Base-by-base conservation (phyloP, 2,888 invertebrate species). In the Cabera pusaria region DNA sequence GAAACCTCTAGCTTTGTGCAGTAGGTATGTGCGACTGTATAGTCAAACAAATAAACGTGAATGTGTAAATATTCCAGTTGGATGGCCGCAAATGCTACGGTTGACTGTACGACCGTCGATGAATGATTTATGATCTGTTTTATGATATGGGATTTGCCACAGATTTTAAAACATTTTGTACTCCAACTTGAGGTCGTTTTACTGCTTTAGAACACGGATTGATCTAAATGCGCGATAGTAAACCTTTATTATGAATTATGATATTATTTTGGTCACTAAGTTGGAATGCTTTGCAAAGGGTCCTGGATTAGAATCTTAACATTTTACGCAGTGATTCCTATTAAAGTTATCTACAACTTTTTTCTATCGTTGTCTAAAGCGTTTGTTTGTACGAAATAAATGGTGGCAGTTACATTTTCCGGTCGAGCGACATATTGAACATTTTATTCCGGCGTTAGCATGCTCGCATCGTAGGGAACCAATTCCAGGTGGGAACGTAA, bases 31-130 rank as follows among this genome's bases (percentile, higher is more conserved):
- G 4, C 14, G 14, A 58, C 63, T 56, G 63, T 69, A 59, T 64
- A 59, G 56, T 59, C 60, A 63, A 68, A 74, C 72, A 77, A 77
- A 81, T 76, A 78, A 65, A 74, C 65, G 62, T 59, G 65, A 64
- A 73, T 65, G 52, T 64, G 65, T 68, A 69, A 72, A 72, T 70
- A 67, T 61, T 62, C 58, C 63, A 59, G 52, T 52, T 46, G 51
- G 57, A 57, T 56, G 56, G 54, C 51, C 54, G 52, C 67, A 64
- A 62, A 55, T 40, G 56, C 53, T 56, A 48, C 56, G 48, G 52
- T 49, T 45, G 43, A 46, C 49, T 55, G 51, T 47, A 43, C 52
- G 49, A 50, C 52, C 39, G 40, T 40, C 53, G 56, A 56, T 68
- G 62, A 66, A 67, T 68, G 61, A 63, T 68, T 61, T 54, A 64